Conservation (phyloP, 1,140 invertebrate species). For the Sinella curviseta region DNA sequence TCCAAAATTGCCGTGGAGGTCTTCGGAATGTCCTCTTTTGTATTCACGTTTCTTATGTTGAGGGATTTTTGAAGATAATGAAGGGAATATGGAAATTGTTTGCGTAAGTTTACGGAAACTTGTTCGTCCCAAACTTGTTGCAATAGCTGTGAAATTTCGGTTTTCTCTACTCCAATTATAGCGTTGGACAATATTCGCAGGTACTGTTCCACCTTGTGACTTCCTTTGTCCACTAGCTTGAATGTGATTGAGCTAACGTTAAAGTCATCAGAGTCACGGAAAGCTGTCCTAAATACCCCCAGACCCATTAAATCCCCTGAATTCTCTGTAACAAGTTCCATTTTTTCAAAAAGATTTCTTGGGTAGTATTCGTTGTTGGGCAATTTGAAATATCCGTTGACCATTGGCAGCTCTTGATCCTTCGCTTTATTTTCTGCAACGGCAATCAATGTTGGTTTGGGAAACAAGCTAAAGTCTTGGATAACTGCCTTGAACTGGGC, state of each 20-base stretch:
- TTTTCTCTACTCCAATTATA: constrained; percentile 19
- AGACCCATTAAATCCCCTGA: constrained; percentile 7
- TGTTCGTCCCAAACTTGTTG: neutral
- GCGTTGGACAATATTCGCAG: neutral
- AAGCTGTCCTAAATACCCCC: constrained; percentile 26
- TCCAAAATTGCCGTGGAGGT: constrained; percentile 26
- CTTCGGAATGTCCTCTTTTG: constrained; percentile 17
- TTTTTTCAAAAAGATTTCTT: constrained; percentile 32
- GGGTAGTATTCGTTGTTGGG: constrained; percentile 38
- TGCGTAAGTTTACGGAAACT: neutral
- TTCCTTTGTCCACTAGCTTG: neutral
- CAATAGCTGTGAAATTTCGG: constrained; percentile 5
- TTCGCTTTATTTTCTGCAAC: constrained; percentile 32
- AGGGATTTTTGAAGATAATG: constrained; percentile 31
- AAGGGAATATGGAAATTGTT: constrained; percentile 29
- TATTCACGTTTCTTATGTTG: constrained; percentile 28
- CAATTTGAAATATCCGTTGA: constrained; percentile 29
- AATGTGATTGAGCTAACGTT: neutral
- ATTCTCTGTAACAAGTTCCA: neutral
- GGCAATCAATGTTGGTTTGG: constrained; percentile 14
- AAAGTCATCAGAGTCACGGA: constrained; percentile 25
- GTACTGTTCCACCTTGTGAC: constrained; percentile 28
- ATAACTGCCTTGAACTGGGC: constrained; percentile 27
- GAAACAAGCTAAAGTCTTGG: constrained; percentile 29
- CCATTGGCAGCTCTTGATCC: constrained; percentile 11